Evolutionary conservation across 1,140 invertebrate genomes (phyloP), one percentile per base, ranked within the genome.

Genomic region (Chlorops oryzae): DNA sequence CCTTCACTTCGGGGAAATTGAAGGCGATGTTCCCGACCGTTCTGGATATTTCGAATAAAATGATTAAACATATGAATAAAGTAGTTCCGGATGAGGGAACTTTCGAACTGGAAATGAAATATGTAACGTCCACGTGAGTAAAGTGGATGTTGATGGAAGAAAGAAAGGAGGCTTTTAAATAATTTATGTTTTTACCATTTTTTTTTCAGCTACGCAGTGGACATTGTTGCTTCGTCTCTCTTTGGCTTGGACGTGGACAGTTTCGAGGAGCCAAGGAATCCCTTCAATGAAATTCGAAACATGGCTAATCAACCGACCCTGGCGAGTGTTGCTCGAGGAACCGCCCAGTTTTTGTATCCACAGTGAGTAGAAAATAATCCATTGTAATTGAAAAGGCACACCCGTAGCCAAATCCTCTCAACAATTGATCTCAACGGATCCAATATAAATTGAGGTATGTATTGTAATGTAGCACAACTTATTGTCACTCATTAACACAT

Each of bases 1-100:
- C 74, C 4, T 81, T 81, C 56, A 78, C 76, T 0, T 65, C 77
- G 0, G 72, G 68, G 7, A 79, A 78, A 61, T 61, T 81, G 13
- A 78, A 77, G 49, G 51, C 54, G 0, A 78, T 79, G 72, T 76
- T 78, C 23, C 49, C 55, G 3, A 58, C 73, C 0, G 46, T 78
- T 3, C 52, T 66, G n/a, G 59, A 74, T 24, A 59, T 65, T 20
- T 60, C 66, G 10, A 58, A 72, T 39, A 35, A 46, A 20, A 47
- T 78, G 27, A 32, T 55, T 2, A 40, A 59, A 5, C 51, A 52
- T 40, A 23, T 56, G 41, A 23, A 37, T 67, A 6, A 35, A 56
- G 10, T 47, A 51, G 2, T 53, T 5, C 44, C 47, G 5, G 44
- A 28, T 37, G 61, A 9, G 54, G 53, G 52, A 12, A 61, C 4